Percentiles rank a stretch among this genome's conserved stretches.
Evolutionary conservation across 2,113 vertebrate species (phyloP).

Genomic region (Ovis aries): ARS-UI_Ramb_v3.0 NC_056061.1:90692001-90692500

Average conservation of each 20-base stretch:
- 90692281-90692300: accelerated
- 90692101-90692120: too few relatives aligned
- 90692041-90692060: too few relatives aligned
- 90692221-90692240: background rate
- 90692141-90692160: background rate
- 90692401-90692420: accelerated
- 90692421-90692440: background rate
- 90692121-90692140: background rate
- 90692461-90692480: too few relatives aligned
- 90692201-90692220: background rate
- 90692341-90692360: background rate
- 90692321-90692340: accelerated
- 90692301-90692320: background rate
- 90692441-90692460: background rate
- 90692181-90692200: background rate
- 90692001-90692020: too few relatives aligned
- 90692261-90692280: background rate
- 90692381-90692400: background rate
- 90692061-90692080: too few relatives aligned
- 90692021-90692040: too few relatives aligned
- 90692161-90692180: background rate
- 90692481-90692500: background rate
- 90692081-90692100: too few relatives aligned
- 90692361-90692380: accelerated
- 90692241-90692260: background rate